phyloP scores from a whole-genome alignment of 2,888 invertebrate genomes.

The Cerceris ruficornis region DNA sequence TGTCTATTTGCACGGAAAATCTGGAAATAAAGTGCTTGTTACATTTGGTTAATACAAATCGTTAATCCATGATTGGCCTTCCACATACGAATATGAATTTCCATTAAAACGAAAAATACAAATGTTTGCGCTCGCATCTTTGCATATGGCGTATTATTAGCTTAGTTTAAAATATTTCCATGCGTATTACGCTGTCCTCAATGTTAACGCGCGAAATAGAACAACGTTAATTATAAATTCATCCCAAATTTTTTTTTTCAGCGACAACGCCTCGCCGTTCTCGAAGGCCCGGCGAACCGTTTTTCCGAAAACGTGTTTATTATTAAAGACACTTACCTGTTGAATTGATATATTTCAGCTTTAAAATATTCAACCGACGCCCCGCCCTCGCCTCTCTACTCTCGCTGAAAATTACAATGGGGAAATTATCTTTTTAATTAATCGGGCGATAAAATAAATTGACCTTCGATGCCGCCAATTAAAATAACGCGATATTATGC shows the following conservation, averaged over 20 bases:
- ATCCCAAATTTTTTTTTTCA: neutral
- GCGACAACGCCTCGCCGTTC: slow-evolving; percentile 11
- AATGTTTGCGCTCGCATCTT: slow-evolving; percentile 55
- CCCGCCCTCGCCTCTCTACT: no score
- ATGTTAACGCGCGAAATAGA: slow-evolving; percentile 16
- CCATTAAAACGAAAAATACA: slow-evolving; percentile 62
- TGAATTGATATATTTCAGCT: slow-evolving; percentile 50
- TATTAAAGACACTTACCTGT: slow-evolving; percentile 58
- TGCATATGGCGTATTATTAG: slow-evolving; percentile 24
- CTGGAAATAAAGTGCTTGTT: slow-evolving; percentile 55
- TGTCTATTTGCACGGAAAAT: slow-evolving; percentile 55
- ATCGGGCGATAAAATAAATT: slow-evolving; percentile 49
- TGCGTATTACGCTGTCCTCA: neutral
- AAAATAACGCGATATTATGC: slow-evolving; percentile 35
- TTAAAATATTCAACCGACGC: slow-evolving; percentile 36
- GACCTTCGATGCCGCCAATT: slow-evolving; percentile 29
- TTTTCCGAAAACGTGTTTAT: slow-evolving; percentile 36
- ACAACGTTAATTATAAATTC: slow-evolving; percentile 35
- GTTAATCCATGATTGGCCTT: slow-evolving; percentile 50
- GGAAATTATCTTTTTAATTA: slow-evolving; percentile 58
- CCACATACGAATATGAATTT: slow-evolving; percentile 45
- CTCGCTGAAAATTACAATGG: slow-evolving; percentile 41
- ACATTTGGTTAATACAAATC: slow-evolving; percentile 63
- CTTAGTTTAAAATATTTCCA: slow-evolving; percentile 22
- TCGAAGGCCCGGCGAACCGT: neutral